Evolutionary conservation across 1,140 invertebrate genomes (phyloP), one percentile per base, ranked within the genome.

Genomic region (Achatina immaculata): DNA sequence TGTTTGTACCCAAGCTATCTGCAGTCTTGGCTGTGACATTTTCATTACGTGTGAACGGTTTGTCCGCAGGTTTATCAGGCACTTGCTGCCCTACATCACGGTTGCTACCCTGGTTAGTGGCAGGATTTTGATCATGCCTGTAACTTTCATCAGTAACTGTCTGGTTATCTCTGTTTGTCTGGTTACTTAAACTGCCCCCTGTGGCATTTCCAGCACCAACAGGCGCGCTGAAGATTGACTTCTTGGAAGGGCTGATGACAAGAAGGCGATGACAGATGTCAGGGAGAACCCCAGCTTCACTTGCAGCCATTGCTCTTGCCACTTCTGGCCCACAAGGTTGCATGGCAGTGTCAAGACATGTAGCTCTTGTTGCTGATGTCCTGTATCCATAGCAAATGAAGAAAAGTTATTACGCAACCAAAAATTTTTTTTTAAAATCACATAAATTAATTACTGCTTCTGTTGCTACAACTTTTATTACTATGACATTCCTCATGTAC

Each of bases 291-390:
- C 76, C 76, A 58, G 68, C 68, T 62, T 78, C 76, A 65, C 65
- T 78, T 14, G 45, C 28, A 3, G 62, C 65, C 76, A 78, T 78
- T 1, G n/a, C 40, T 45, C 36, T 69, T 24, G 76, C 55, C 3
- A 78, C 58, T 28, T 78, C 62, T 31, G n/a, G 7, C 31, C 76
- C 76, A 78, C 76, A 78, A 11, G 36, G 76, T 62, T 68, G 58
- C 65, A 78, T 78, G 51, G 76, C 76, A n/a, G 68, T 28, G 40
- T 48, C 65, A 34, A 78, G 36, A 68, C 76, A 78, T 19, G 65
- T 38, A 43, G 76, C 76, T 45, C 76, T 34, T 6, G 65, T 68
- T 21, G 68, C 65, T 31, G 76, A 78, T 14, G 76, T 78, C 42
- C 76, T 78, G 69, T n/a, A n/a, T n/a, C n/a, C n/a, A n/a, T n/a